phyloP scores from a whole-genome alignment of 1,140 invertebrate species.

The Acromyrmex charruanus region DNA sequence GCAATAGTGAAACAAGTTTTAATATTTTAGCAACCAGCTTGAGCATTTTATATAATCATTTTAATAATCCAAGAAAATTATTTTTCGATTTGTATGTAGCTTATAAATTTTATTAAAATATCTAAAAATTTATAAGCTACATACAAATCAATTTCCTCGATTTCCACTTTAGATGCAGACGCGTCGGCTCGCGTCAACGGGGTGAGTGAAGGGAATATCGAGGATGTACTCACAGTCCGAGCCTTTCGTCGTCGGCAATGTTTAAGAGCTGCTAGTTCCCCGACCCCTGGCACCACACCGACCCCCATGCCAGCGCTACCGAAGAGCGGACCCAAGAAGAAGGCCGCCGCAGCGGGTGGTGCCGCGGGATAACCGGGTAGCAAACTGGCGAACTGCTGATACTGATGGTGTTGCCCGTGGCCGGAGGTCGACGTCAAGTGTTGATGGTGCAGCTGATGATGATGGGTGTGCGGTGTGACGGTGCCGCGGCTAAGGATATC shows the following conservation, averaged over 20 bases:
- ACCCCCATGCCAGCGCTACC: slow-evolving; percentile 83
- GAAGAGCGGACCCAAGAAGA: slow-evolving; percentile 83
- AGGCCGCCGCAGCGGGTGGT: slow-evolving; percentile 86
- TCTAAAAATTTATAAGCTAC: no score
- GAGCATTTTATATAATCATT: no score
- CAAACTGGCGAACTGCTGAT: slow-evolving; percentile 86
- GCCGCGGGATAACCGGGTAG: slow-evolving; percentile 86
- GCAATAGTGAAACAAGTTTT: no score
- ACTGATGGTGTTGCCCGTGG: slow-evolving; percentile 84
- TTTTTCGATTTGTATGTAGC: no score
- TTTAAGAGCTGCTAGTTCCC: slow-evolving; percentile 89
- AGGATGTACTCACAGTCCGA: slow-evolving; percentile 90
- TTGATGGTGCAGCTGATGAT: slow-evolving; percentile 80
- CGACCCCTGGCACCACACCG: slow-evolving; percentile 82
- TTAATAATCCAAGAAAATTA: no score
- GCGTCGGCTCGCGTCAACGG: neutral
- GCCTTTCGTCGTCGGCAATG: slow-evolving; percentile 97
- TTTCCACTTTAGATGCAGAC: neutral
- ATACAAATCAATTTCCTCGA: no score
- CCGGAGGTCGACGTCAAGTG: slow-evolving; percentile 76
- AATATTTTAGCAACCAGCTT: no score
- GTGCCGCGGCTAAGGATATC: slow-evolving; percentile 92
- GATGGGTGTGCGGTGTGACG: slow-evolving; percentile 75
- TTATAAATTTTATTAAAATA: no score
- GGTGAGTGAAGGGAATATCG: neutral